Conservation (phyloP, 2,113 vertebrate species). For the Danio rerio region GRCz12tu NC_133193.1:48883501-48884000, state of each 20-base stretch:
- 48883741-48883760: conserved; percentile 96
- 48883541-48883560: neutral
- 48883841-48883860: conserved; percentile 92
- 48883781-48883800: conserved; percentile 91
- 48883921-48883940: conserved; percentile 66
- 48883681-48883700: neutral
- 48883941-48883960: conserved; percentile 69
- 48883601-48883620: too few species aligned
- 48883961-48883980: conserved; percentile 74
- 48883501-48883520: too few species aligned
- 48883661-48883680: neutral
- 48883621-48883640: too few species aligned
- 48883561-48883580: too few species aligned
- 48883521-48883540: neutral
- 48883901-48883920: conserved; percentile 37
- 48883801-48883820: conserved; percentile 92
- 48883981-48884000: conserved; percentile 91
- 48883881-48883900: conserved; percentile 73
- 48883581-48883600: too few species aligned
- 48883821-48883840: conserved; percentile 92
- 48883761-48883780: conserved; percentile 95
- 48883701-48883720: neutral
- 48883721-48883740: neutral
- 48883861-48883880: conserved; percentile 93
- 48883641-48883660: too few species aligned